Evolutionary conservation across 2,888 invertebrate genomes (phyloP), one percentile per base, ranked within the genome.

Genomic region (Pteria penguin): DNA sequence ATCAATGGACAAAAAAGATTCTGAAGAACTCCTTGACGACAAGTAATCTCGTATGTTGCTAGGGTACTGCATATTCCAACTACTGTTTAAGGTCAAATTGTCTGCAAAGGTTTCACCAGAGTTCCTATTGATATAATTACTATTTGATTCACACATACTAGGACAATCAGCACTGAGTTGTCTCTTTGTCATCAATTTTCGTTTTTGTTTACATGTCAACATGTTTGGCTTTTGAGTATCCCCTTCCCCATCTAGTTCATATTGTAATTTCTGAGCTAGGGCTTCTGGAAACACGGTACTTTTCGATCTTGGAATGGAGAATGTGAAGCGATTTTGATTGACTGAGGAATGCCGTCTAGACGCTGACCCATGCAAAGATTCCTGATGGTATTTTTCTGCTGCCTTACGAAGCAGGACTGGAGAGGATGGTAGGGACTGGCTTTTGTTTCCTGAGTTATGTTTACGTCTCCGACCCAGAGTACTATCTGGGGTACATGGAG

Each of bases 341-440:
- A 78, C 74, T 52, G 57, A 33, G 22, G 76, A 78, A 57, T 78
- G 75, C 75, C 80, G 78, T 24, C 78, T 78, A 4, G 84, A 80
- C 36, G 27, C 36, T 2, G 61, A 26, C 24, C 89, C 89, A 62
- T 87, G 88, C 22, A 89, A 84, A 4, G 88, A 88, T 73, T 88
- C 87, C 74, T 85, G 86, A 72, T 89, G 89, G 45, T 87, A 76
- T 69, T 83, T 81, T 58, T 89, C 89, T 18, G 89, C 89, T 60
- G 88, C 88, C 61, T 86, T 86, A 36, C 89, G 83, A 31, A 87
- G 72, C 68, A 89, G 74, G 11, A 87, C 79, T 4, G 91, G 91
- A 0, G 91, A 91, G 3, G 88, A 87, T 2, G 91, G 91, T 18
- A 91, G 83, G 5, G 91, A 91, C 76, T 89, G 89, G 73, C 88